A percentile compares a stretch with the other conserved stretches of the same genome.
Evolutionary conservation across 2,113 vertebrate species (phyloP).

Genomic region (Rousettus leschenaultii): DNA sequence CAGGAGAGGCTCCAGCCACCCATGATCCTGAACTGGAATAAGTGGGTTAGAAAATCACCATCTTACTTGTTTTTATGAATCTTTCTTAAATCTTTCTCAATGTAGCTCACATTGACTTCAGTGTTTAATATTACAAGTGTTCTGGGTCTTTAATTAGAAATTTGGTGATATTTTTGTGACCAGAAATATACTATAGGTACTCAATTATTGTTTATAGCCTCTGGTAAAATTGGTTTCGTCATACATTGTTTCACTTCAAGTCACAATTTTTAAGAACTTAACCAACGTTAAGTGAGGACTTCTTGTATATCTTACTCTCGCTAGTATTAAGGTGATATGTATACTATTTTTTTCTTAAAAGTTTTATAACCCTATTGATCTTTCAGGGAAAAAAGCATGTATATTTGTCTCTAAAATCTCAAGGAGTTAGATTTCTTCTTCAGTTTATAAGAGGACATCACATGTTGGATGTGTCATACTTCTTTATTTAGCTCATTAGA

Average conservation of each 20-base stretch:
- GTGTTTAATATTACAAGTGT: neutral
- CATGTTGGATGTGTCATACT: neutral
- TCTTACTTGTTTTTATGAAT: neutral
- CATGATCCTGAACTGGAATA: neutral
- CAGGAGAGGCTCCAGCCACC: neutral
- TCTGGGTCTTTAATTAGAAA: neutral
- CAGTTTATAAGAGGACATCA: neutral
- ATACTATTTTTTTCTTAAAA: neutral
- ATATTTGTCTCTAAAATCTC: neutral
- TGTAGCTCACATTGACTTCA: neutral
- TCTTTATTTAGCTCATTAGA: slow-evolving; percentile 17
- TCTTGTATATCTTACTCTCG: neutral
- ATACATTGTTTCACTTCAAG: neutral
- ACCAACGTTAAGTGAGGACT: neutral
- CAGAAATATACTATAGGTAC: too few species aligned
- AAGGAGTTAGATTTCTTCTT: neutral
- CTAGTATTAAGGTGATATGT: neutral
- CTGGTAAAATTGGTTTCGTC: neutral
- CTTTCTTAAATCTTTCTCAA: neutral
- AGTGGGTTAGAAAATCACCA: neutral
- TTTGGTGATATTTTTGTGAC: neutral
- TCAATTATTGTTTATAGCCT: neutral
- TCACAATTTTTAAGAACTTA: neutral
- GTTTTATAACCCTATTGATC: neutral
- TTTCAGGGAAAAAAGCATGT: neutral